These are phyloP conservation scores for Callipepla squamata DNA, from an alignment of 2,113 vertebrate species.

Conservation along the genomic window DNA sequence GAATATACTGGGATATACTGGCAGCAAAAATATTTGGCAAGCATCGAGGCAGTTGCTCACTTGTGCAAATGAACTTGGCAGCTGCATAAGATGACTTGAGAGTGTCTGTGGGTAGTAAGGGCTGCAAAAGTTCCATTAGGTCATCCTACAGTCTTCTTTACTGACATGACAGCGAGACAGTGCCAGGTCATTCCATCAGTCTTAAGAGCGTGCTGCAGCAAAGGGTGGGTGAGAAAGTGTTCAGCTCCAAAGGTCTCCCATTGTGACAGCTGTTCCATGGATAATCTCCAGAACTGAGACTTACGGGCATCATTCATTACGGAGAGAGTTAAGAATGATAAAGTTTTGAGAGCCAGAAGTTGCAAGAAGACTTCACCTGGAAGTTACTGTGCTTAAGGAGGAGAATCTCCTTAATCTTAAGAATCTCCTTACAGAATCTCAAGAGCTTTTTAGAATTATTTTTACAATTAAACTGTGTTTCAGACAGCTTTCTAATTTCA, in stretches of 20 bases:
- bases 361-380: not conserved
- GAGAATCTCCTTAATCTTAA: too few species aligned
- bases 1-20: not conserved
- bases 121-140: slow-evolving; percentile 61
- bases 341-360: not conserved
- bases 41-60: slow-evolving; percentile 40
- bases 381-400: not conserved
- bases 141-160: slow-evolving; percentile 35
- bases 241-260: not conserved
- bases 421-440: too few species aligned
- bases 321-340: not conserved
- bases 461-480: not conserved
- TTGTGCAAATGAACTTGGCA: slow-evolving; percentile 43
- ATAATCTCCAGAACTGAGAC: not conserved
- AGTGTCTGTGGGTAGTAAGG: slow-evolving; percentile 11
- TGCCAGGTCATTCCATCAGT: slow-evolving; percentile 29
- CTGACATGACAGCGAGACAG: not conserved
- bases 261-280: not conserved
- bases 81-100: slow-evolving; percentile 39
- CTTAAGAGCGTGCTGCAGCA: slow-evolving; percentile 1
- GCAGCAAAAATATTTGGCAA: slow-evolving; percentile 35
- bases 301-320: not conserved
- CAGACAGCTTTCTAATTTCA: not conserved
- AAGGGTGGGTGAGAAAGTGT: not conserved
- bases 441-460: not conserved